Evolutionary conservation across 2,113 vertebrate species (phyloP).

Genomic region (Vireo altiloquus): DNA sequence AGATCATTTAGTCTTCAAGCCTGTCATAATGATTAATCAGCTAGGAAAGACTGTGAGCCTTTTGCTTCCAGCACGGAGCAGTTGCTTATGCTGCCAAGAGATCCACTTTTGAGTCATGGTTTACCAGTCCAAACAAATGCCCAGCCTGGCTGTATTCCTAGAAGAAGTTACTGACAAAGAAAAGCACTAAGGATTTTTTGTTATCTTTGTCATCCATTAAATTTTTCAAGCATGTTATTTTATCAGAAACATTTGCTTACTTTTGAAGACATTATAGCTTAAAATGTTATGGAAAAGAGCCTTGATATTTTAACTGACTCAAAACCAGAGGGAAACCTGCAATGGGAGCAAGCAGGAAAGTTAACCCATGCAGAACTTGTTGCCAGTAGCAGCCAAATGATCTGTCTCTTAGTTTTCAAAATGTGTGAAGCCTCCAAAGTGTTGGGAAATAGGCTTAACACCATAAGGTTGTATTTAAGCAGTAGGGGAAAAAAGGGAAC

Average conservation of each 20-base stretch:
- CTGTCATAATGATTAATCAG: slow-evolving; percentile 39
- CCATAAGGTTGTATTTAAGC: background rate
- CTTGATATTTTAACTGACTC: slow-evolving; percentile 5
- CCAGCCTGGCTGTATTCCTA: background rate
- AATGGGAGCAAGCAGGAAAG: background rate
- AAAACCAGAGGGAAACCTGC: background rate
- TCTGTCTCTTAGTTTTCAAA: background rate
- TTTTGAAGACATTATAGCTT: slow-evolving; percentile 1
- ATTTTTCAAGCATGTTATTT: background rate
- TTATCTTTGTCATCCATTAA: background rate
- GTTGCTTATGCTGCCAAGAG: background rate
- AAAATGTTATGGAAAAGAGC: background rate
- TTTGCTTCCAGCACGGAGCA: background rate
- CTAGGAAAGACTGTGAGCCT: background rate
- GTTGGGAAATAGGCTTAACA: background rate
- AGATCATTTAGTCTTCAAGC: slow-evolving; percentile 10
- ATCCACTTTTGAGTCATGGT: background rate
- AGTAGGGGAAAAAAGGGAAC: background rate
- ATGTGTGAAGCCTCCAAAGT: background rate
- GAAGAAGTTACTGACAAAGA: slow-evolving; percentile 6
- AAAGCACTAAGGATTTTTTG: slow-evolving; percentile 2
- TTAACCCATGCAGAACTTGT: background rate
- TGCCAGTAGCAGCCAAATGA: background rate
- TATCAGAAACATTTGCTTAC: slow-evolving; percentile 22
- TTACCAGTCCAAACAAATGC: slow-evolving; percentile 9